A percentile compares a stretch with the other conserved stretches of the same genome.
Conservation (phyloP, 2,797 vertebrate genomes). For the Microcaecilia unicolor region DNA sequence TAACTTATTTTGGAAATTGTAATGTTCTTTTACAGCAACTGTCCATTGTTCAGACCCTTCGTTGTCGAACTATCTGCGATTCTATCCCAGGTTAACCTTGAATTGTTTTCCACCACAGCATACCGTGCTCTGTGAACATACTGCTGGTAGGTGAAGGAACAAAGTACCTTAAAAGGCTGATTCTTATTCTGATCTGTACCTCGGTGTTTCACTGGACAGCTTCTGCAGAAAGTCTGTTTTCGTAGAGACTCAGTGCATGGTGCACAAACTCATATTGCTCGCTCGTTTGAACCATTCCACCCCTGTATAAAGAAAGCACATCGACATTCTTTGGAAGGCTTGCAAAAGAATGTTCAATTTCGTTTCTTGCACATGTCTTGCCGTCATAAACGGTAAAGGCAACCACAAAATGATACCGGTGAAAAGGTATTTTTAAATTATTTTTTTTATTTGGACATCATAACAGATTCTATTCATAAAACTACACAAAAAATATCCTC, state of each 20-base stretch:
- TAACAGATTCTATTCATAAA: no score
- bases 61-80: constrained; percentile 15
- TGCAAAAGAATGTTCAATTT: no score
- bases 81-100: constrained; percentile 25
- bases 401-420: no score
- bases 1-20: constrained; percentile 40
- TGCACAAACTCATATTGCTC: constrained; percentile 97
- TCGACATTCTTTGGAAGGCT: no score
- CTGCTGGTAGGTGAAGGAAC: constrained; percentile 43
- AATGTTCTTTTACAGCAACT: constrained; percentile 48
- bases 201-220: constrained; percentile 61
- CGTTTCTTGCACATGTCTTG: no score
- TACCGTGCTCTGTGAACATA: constrained; percentile 39
- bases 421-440: no score
- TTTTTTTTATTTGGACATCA: no score
- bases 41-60: constrained; percentile 23
- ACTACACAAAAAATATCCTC: no score
- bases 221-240: constrained; percentile 71
- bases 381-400: no score
- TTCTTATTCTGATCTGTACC: constrained; percentile 3
- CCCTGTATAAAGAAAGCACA: constrained; percentile 62
- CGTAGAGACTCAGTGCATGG: constrained; percentile 82
- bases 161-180: constrained; percentile 38
- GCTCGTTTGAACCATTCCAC: constrained; percentile 94
- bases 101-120: constrained; percentile 25